phyloP scores from a whole-genome alignment of 2,113 vertebrate genomes.

The Dipodomys stephensi region DNA sequence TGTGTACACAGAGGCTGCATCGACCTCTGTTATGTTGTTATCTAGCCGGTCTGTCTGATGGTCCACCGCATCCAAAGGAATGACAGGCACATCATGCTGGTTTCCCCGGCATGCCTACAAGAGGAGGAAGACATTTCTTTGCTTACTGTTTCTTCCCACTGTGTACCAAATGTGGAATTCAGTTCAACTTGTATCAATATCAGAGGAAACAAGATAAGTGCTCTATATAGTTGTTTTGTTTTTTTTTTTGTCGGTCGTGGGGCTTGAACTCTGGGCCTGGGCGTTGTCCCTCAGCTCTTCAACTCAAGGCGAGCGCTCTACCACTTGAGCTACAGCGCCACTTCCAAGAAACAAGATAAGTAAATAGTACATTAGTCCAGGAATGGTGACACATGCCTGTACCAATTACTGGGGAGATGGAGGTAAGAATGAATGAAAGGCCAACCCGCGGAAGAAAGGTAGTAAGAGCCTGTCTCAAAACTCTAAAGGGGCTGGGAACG shows the following conservation, averaged over 20 bases:
- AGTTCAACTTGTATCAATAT: background rate
- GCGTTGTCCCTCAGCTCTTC: too few relatives aligned
- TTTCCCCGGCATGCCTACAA: conserved; percentile 94
- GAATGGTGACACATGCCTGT: background rate
- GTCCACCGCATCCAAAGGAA: conserved; percentile 87
- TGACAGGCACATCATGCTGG: conserved; percentile 91
- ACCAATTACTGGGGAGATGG: too few relatives aligned
- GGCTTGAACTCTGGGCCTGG: too few relatives aligned
- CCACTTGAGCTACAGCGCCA: too few relatives aligned
- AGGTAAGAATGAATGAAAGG: too few relatives aligned
- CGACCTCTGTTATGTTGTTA: conserved; percentile 88
- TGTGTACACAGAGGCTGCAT: conserved; percentile 90
- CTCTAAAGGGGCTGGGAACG: too few relatives aligned
- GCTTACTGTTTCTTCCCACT: fast-evolving
- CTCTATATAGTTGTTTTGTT: too few relatives aligned
- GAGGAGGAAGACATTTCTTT: background rate
- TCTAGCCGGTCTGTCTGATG: background rate
- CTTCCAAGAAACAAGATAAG: too few relatives aligned
- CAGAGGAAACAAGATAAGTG: fast-evolving
- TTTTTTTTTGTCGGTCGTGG: too few relatives aligned
- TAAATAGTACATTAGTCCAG: background rate
- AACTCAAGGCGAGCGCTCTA: too few relatives aligned
- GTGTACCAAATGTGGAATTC: background rate
- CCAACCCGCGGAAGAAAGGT: too few relatives aligned
- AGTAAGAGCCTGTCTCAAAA: too few relatives aligned